phyloP scores from a whole-genome alignment of 2,797 vertebrate species.

The Notoglanidium macrostoma region DNA sequence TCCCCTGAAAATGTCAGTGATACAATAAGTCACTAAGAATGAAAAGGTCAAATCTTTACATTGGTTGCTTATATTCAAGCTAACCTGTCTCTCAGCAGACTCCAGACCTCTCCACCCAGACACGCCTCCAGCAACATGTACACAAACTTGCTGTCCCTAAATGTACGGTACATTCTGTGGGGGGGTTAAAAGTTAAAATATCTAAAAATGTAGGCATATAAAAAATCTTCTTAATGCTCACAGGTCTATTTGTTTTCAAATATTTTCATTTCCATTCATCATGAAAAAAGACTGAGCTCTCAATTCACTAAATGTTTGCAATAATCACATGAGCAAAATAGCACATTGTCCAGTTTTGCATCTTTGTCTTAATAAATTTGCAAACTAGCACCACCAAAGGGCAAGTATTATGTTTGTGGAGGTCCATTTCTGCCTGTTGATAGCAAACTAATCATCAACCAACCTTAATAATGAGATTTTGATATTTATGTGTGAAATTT shows the following conservation, averaged over 20 bases:
- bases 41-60: background rate
- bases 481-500: background rate
- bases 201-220: background rate
- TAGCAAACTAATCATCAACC: background rate
- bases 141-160: conserved; percentile 90
- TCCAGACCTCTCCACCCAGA: conserved; percentile 92
- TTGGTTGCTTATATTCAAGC: background rate
- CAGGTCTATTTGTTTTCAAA: background rate
- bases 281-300: background rate
- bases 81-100: conserved; percentile 91
- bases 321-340: background rate
- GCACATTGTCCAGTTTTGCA: background rate
- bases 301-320: background rate
- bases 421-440: background rate
- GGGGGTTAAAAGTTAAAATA: conserved; percentile 23
- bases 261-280: background rate
- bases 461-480: too few relatives aligned
- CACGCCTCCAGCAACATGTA: conserved; percentile 96
- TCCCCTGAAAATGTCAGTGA: conserved; percentile 76
- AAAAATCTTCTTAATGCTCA: background rate
- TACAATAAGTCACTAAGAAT: background rate
- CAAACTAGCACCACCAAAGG: background rate
- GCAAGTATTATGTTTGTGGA: background rate
- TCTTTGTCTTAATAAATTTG: background rate
- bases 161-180: conserved; percentile 79